Conservation (phyloP, 2,113 vertebrate species). For the Eidolon helvum region DNA sequence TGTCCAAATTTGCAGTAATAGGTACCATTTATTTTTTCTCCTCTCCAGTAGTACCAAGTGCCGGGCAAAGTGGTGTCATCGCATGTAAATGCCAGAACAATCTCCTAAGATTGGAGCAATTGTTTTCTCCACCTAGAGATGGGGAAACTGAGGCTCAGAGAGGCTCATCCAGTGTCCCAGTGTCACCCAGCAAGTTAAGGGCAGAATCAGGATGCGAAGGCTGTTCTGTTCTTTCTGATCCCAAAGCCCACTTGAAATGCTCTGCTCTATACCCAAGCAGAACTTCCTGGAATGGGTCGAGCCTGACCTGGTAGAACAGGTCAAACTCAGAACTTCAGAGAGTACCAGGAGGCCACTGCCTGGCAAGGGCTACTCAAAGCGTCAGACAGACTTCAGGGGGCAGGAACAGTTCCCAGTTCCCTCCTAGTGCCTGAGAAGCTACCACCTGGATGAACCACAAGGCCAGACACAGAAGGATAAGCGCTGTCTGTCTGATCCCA, state of each 20-base stretch:
- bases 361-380: background rate
- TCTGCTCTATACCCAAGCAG: background rate
- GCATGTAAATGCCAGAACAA: background rate
- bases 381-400: background rate
- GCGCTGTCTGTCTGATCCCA: too few species aligned
- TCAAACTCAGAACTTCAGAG: background rate
- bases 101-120: background rate
- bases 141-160: background rate
- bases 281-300: background rate
- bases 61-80: background rate
- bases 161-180: background rate
- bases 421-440: too few species aligned
- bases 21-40: background rate
- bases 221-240: background rate
- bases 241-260: background rate
- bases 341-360: background rate
- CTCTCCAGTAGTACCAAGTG: background rate
- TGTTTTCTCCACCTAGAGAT: background rate
- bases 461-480: background rate
- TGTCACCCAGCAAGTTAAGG: background rate
- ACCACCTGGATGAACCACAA: background rate
- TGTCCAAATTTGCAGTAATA: background rate
- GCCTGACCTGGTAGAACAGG: background rate
- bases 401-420: background rate
- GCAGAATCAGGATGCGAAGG: background rate